These are phyloP conservation scores for Ceratosolen solmsi DNA, from an alignment of 1,140 invertebrate species.

Conservation along the genomic window DNA sequence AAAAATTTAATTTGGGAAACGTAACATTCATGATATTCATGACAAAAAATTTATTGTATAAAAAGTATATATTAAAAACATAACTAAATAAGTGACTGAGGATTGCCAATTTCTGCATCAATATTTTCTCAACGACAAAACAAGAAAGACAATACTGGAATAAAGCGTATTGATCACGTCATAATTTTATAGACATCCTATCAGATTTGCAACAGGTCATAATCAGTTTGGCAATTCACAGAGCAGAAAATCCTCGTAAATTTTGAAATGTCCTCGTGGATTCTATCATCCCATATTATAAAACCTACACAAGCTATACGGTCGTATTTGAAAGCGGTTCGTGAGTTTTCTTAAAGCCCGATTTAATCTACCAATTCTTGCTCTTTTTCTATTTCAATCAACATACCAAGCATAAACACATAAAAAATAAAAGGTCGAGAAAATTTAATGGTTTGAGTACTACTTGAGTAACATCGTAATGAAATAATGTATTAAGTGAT, in stretches of 20 bases:
- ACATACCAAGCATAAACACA: neutral
- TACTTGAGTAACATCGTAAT: too few relatives aligned
- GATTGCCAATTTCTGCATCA: too few relatives aligned
- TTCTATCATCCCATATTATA: constrained; percentile 18
- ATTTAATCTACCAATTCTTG: constrained; percentile 31
- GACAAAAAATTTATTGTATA: too few relatives aligned
- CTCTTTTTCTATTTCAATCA: constrained; percentile 27
- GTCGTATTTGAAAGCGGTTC: constrained; percentile 17
- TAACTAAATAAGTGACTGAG: too few relatives aligned
- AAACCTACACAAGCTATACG: constrained; percentile 29
- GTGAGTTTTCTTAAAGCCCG: constrained; percentile 28
- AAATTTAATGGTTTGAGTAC: too few relatives aligned
- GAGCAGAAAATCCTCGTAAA: constrained; percentile 39
- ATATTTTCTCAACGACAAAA: too few relatives aligned
- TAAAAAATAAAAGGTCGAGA: constrained; percentile 13
- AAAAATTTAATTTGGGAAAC: too few relatives aligned
- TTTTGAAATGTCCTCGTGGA: neutral
- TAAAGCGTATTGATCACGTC: too few relatives aligned
- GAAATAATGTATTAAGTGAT: too few relatives aligned
- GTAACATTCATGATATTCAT: too few relatives aligned
- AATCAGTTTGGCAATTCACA: constrained; percentile 21
- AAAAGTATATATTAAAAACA: too few relatives aligned
- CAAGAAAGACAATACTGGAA: too few relatives aligned
- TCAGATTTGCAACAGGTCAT: constrained; percentile 20
- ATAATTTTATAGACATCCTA: neutral